Evolutionary conservation across 2,797 vertebrate species (phyloP), one percentile per base, ranked within the genome.

Genomic region (Sebastes umbrosus): DNA sequence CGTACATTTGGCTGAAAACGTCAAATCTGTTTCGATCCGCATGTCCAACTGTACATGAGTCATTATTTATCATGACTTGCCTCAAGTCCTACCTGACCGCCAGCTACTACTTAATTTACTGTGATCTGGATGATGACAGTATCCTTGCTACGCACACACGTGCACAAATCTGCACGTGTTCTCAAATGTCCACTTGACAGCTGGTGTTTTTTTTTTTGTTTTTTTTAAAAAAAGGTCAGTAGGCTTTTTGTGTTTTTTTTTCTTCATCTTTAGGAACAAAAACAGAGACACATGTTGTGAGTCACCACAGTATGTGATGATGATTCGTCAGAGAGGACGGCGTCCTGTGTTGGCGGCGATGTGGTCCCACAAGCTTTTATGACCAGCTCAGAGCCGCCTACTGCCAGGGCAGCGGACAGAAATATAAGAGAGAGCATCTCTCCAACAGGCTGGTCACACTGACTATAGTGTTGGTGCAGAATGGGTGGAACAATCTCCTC

Each of bases 221-320:
- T 91, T 77, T 32, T 54, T 63, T 7, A 2, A 46, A 46, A 73
- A 73, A 81, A 27, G 74, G 74, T 86, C 83, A 79, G 64, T 75
- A 43, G 65, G 79, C 75, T 71, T 85, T 84, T 84, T 90, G 82
- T 82, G 67, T 66, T 73, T 67, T 75, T 74, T 50, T 75, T 55
- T 9, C 62, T 79, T 82, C 77, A 70, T 86, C 80, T 87, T 77
- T n/a, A 86, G 36, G 77, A 87, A 88, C 79, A 89, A 89, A 93
- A 94, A 94, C 92, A 92, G 81, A 83, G 86, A 91, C 93, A 90
- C 91, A 86, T 90, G 90, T 82, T 73, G 85, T 94, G 91, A 94
- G 84, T 94, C 92, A 94, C 66, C 7, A 18, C 72, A 11, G 69
- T 87, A 86, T 90, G 90, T 91, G 84, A 82, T 43, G 34, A 66